A percentile compares a stretch with the other conserved stretches of the same genome.
Evolutionary conservation across 2,888 invertebrate species (phyloP).

Genomic region (Nemurella pictetii): DNA sequence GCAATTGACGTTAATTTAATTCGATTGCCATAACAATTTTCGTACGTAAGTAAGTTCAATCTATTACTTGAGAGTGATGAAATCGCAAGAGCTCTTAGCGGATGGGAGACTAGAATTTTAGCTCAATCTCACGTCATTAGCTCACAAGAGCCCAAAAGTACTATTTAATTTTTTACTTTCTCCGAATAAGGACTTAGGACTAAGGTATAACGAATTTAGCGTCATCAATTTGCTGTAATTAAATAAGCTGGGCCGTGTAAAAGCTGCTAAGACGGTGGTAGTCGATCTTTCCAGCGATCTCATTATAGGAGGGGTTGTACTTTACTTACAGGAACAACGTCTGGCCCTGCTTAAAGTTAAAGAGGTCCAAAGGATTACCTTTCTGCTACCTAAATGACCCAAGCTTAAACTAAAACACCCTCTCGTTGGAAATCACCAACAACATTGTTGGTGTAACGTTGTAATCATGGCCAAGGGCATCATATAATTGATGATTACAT

Average conservation of each 20-base stretch:
- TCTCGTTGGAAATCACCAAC: background rate
- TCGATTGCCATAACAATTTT: background rate
- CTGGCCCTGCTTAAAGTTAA: background rate
- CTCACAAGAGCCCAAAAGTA: background rate
- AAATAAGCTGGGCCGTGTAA: conserved; percentile 16
- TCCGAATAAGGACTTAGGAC: conserved; percentile 2
- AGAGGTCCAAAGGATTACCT: background rate
- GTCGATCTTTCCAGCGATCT: background rate
- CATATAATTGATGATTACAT: background rate
- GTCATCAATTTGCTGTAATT: conserved; percentile 19
- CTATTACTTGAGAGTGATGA: background rate
- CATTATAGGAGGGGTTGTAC: background rate
- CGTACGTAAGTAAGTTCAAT: background rate
- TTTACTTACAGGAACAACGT: background rate
- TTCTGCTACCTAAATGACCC: background rate
- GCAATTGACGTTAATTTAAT: background rate
- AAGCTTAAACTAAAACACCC: background rate
- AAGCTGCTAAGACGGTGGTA: background rate
- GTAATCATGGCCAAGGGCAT: background rate
- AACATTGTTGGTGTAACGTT: background rate
- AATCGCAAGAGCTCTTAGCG: background rate
- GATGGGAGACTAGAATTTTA: background rate
- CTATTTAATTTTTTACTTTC: conserved; percentile 13
- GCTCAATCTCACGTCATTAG: conserved; percentile 1
- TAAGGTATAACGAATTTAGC: conserved; percentile 19